phyloP scores from a whole-genome alignment of 2,113 vertebrate genomes.

The Trematocara stigmaticum region DNA sequence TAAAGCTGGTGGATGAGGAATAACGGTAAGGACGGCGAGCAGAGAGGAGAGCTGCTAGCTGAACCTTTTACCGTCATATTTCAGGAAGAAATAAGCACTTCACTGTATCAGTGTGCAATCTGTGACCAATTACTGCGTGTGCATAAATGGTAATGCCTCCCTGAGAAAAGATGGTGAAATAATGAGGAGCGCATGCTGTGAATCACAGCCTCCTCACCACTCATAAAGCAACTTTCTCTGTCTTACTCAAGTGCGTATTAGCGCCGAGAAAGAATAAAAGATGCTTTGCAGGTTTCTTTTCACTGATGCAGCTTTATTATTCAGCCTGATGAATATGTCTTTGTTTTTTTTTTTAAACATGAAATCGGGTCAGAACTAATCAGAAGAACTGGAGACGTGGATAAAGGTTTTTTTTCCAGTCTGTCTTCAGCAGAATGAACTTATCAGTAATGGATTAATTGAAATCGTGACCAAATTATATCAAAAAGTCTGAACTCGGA shows the following conservation, averaged over 20 bases:
- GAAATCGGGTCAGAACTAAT: constrained; percentile 29
- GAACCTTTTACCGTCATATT: constrained; percentile 30
- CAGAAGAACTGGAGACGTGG: background rate
- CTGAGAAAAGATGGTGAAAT: constrained; percentile 76
- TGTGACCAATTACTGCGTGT: constrained; percentile 43
- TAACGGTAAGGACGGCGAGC: background rate
- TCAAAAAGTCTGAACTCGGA: background rate
- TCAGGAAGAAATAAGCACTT: constrained; percentile 45
- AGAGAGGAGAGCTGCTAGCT: background rate
- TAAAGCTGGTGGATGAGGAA: background rate
- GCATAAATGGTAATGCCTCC: constrained; percentile 37
- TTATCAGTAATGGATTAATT: constrained; percentile 17
- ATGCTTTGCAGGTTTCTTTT: constrained; percentile 3
- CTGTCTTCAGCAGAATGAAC: background rate
- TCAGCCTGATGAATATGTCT: constrained; percentile 23
- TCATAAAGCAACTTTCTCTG: constrained; percentile 69
- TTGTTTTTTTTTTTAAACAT: constrained; percentile 19
- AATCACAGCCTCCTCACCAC: constrained; percentile 77
- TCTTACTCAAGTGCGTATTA: constrained; percentile 25
- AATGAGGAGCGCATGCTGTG: constrained; percentile 79
- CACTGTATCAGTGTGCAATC: constrained; percentile 44
- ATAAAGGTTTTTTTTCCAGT: background rate
- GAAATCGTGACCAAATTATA: background rate
- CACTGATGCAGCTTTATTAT: constrained; percentile 3
- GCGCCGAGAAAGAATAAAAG: background rate